phyloP scores from a whole-genome alignment of 1,140 invertebrate species.

The Lamellibrachia luymesi region DNA sequence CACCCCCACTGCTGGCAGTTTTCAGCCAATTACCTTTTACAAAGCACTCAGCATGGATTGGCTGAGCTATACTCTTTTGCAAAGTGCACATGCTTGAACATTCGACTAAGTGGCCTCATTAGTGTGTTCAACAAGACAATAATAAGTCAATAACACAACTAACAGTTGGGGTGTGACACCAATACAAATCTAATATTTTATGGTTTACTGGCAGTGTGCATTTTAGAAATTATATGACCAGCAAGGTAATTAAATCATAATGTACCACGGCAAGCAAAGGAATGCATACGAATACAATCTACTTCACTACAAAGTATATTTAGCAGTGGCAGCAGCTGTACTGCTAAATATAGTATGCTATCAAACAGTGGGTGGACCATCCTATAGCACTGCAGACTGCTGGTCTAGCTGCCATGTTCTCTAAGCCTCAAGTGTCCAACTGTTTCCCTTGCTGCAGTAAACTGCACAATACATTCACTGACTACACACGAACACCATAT shows the following conservation, averaged over 20 bases:
- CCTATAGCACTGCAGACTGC: background rate
- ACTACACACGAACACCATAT: too few species aligned
- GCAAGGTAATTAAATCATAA: background rate
- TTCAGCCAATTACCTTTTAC: background rate
- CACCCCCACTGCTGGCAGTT: background rate
- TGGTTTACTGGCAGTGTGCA: background rate
- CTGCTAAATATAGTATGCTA: background rate
- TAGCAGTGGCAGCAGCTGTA: background rate
- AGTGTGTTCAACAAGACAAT: background rate
- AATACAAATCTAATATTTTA: background rate
- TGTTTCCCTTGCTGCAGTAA: background rate
- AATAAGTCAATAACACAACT: background rate
- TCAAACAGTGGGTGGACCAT: background rate
- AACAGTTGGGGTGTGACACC: background rate
- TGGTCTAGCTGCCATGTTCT: background rate
- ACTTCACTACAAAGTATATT: background rate
- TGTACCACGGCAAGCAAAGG: background rate
- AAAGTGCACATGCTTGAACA: background rate
- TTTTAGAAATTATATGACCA: background rate
- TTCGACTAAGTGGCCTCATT: background rate
- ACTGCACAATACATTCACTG: too few species aligned
- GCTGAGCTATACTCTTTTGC: background rate
- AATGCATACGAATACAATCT: background rate
- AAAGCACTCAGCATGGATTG: background rate
- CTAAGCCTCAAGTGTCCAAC: background rate